Percentiles rank a stretch among this genome's conserved stretches.
phyloP scores from a whole-genome alignment of 2,888 invertebrate genomes.

The Linnaemya vulpina region DNA sequence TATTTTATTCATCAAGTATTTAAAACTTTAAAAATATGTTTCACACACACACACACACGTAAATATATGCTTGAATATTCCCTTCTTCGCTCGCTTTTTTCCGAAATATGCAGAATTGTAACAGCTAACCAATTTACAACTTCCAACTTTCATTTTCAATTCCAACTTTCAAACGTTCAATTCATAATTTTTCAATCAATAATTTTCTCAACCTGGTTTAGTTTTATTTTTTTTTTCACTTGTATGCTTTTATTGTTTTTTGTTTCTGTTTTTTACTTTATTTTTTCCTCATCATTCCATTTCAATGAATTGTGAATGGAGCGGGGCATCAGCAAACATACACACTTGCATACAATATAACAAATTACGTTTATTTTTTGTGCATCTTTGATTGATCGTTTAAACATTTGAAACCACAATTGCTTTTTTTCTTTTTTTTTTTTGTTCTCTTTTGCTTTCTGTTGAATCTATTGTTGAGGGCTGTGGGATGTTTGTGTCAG shows the following conservation, averaged over 20 bases:
- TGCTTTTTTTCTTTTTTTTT: slow-evolving; percentile 36
- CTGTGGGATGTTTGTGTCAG: slow-evolving; percentile 29
- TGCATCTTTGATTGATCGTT: slow-evolving; percentile 58
- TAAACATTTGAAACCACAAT: slow-evolving; percentile 55
- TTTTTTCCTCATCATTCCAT: slow-evolving; percentile 41
- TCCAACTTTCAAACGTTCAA: slow-evolving; percentile 33
- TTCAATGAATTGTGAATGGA: slow-evolving; percentile 40
- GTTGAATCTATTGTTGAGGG: slow-evolving; percentile 11
- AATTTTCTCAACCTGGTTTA: slow-evolving; percentile 58
- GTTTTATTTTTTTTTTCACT: slow-evolving; percentile 21
- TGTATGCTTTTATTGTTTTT: slow-evolving; percentile 1
- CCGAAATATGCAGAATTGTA: background rate
- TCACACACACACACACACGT: no score
- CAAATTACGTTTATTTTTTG: slow-evolving; percentile 10
- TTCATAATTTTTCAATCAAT: slow-evolving; percentile 63
- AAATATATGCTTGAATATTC: no score
- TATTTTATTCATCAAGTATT: no score
- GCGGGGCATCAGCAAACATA: slow-evolving; percentile 3
- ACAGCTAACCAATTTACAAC: background rate
- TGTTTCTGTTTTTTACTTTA: background rate
- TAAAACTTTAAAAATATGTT: no score
- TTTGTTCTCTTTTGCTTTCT: slow-evolving; percentile 26
- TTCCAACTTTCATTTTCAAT: slow-evolving; percentile 38
- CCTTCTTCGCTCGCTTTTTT: no score
- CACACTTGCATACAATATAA: slow-evolving; percentile 38